These are phyloP conservation scores for Phymorhynchus buccinoides DNA, from an alignment of 1,140 invertebrate species.

Conservation along the genomic window DNA sequence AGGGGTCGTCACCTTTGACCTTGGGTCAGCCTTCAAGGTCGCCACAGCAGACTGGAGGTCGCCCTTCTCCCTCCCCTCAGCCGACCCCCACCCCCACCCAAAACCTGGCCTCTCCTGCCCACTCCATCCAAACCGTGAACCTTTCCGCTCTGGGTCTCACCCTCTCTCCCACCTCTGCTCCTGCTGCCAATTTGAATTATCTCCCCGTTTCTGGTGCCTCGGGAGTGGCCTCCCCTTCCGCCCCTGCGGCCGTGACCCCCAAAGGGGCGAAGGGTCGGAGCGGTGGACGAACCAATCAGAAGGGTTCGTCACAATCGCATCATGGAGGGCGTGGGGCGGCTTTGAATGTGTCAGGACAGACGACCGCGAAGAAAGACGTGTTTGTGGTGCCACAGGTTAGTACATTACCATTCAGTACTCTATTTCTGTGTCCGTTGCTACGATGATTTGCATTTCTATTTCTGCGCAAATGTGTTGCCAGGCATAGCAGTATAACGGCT, in stretches of 20 bases:
- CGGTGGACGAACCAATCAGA: background rate
- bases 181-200: background rate
- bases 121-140: slow-evolving; percentile 13
- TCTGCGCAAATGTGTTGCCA: no score
- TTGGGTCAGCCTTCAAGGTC: no score
- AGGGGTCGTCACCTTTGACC: no score
- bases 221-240: background rate
- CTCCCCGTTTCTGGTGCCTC: background rate
- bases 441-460: no score
- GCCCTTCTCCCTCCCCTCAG: background rate
- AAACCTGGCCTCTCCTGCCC: no score
- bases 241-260: background rate
- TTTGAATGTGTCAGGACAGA: background rate
- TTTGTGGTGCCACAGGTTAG: slow-evolving; percentile 35
- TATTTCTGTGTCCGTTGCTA: no score
- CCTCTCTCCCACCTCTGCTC: background rate
- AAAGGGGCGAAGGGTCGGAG: background rate
- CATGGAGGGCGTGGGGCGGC: no score
- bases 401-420: no score
- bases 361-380: slow-evolving; percentile 28
- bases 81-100: background rate
- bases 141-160: background rate
- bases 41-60: no score
- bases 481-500: no score
- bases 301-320: background rate